These are phyloP conservation scores for Rhinopomastus cyanomelas DNA, from an alignment of 2,113 vertebrate genomes.

Conservation along the genomic window DNA sequence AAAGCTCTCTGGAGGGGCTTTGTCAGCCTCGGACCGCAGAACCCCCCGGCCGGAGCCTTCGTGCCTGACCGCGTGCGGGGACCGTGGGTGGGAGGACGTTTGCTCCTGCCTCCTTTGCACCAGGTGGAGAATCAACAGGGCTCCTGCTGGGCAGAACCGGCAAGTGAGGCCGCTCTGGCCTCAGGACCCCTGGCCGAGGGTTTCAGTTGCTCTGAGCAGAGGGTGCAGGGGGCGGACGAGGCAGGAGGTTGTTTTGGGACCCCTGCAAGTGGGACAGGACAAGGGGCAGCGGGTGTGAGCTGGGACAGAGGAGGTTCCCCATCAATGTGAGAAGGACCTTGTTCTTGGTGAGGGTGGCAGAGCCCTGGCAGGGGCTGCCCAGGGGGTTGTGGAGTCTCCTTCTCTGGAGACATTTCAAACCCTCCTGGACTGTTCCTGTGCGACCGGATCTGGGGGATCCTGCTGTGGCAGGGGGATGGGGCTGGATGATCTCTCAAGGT, in stretches of 20 bases:
- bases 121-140: not conserved
- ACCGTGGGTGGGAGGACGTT: not conserved
- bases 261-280: too few species aligned
- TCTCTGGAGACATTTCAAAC: too few species aligned
- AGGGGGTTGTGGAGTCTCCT: too few species aligned
- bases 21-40: not conserved
- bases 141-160: not conserved
- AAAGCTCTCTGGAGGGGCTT: not conserved
- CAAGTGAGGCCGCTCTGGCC: not conserved
- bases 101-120: not conserved
- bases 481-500: too few species aligned
- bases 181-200: not conserved
- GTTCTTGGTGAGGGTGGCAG: too few species aligned
- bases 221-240: fast-evolving
- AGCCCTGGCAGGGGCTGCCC: too few species aligned
- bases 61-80: not conserved
- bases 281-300: too few species aligned
- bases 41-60: not conserved
- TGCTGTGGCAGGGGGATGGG: too few species aligned
- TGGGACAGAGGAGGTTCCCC: too few species aligned
- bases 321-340: too few species aligned
- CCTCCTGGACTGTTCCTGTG: too few species aligned
- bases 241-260: not conserved
- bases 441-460: too few species aligned
- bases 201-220: not conserved